Evolutionary conservation across 2,888 invertebrate genomes (phyloP).

Genomic region (Agrotis exclamationis): DNA sequence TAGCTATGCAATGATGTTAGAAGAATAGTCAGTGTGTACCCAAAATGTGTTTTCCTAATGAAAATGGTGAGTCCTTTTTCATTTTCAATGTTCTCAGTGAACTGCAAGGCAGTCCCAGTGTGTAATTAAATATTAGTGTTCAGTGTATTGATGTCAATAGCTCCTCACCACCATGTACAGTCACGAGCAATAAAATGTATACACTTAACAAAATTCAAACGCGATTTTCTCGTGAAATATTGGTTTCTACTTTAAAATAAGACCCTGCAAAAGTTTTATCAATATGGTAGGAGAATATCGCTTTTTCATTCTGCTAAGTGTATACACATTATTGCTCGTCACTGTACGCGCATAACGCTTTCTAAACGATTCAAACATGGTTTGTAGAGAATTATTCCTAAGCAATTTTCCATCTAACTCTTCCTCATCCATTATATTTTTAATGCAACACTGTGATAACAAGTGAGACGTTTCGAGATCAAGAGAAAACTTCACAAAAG

Average conservation of each 20-base stretch:
- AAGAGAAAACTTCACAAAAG: constrained; percentile 34
- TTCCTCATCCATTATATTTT: constrained; percentile 49
- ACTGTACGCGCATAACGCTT: constrained; percentile 38
- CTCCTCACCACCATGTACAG: no score
- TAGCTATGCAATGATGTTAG: background rate
- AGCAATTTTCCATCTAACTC: constrained; percentile 18
- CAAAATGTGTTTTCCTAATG: background rate
- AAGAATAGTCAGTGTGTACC: constrained; percentile 14
- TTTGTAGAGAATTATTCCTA: constrained; percentile 4
- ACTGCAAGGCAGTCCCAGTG: constrained; percentile 4
- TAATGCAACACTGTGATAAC: constrained; percentile 64
- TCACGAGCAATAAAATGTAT: no score
- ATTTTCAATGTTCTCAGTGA: constrained; percentile 3
- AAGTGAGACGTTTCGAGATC: constrained; percentile 54
- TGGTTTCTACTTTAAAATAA: no score
- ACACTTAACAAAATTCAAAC: no score
- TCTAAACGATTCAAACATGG: background rate
- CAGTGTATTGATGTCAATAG: constrained; percentile 37
- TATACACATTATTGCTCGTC: no score
- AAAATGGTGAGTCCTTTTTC: background rate
- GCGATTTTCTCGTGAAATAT: no score
- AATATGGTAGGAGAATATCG: no score
- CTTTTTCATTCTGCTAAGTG: no score
- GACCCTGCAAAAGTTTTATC: no score
- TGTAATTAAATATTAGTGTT: constrained; percentile 17